Evolutionary conservation across 2,797 vertebrate genomes (phyloP), one percentile per base, ranked within the genome.

Genomic region (Nannoperca australis): DNA sequence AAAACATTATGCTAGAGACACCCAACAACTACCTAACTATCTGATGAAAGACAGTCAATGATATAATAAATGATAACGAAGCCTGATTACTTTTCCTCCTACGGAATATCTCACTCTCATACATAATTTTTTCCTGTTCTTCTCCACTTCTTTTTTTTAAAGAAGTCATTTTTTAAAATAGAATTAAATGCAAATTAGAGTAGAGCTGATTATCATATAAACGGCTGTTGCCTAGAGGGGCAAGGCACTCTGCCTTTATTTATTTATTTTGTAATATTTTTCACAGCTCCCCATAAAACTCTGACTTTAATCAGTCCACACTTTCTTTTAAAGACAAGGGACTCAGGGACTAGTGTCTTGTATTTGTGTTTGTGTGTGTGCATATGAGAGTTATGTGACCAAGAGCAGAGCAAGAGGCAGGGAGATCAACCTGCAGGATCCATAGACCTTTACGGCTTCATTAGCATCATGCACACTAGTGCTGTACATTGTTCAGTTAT

Each of bases 121-220:
- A 73, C 79, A 73, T 73, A 56, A 55, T 69, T 65, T 53, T 53
- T 88, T 64, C 3, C 56, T 63, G 53, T 85, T 88, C 56, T 76
- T 82, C 71, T 74, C 54, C 58, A 70, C 56, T 84, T 77, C 60
- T 60, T 58, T 75, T 55, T 87, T 88, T 89, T 78, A 60, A 83
- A 86, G 68, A 91, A 90, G 84, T 88, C 73, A 59, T 87, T 92
- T 93, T 92, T 93, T 83, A 61, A 88, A 92, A 94, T 89, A 92
- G 90, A 94, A 95, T 94, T 91, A 94, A 92, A 96, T 95, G 94
- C 93, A 95, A 95, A 95, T 95, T 88, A 93, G 84, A 83, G 82
- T 59, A 30, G 83, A 89, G 84, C 92, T 93, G 92, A 95, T 95
- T 95, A 94, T 92, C 94, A 95, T 95, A 95, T 94, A 95, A 95